These are phyloP conservation scores for Megalopta genalis DNA, from an alignment of 1,140 invertebrate genomes.

Conservation along the genomic window DNA sequence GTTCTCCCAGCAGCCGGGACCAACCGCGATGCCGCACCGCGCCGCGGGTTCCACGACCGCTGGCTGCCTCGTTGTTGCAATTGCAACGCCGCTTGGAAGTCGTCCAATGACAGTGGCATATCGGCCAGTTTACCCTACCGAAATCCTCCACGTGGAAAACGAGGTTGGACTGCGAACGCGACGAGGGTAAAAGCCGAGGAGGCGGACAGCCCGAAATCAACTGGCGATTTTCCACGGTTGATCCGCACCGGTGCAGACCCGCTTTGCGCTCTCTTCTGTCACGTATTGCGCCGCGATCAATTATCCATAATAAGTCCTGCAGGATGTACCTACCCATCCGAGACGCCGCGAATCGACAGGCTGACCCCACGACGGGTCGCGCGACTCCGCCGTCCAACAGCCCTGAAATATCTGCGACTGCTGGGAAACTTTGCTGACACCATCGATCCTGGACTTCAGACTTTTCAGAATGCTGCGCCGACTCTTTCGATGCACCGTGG, in stretches of 20 bases:
- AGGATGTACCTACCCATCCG: not conserved
- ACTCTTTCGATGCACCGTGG: too few relatives aligned
- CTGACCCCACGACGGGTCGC: too few relatives aligned
- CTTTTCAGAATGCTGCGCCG: too few relatives aligned
- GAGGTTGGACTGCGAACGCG: conserved; percentile 49
- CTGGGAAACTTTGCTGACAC: too few relatives aligned
- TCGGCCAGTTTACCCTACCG: conserved; percentile 53
- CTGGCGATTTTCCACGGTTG: conserved; percentile 60
- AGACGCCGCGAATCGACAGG: not conserved
- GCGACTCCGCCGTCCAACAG: not conserved
- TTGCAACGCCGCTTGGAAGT: conserved; percentile 60
- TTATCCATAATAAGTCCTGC: conserved; percentile 49
- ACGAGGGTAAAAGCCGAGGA: conserved; percentile 26
- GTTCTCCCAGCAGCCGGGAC: not conserved
- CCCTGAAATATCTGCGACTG: too few relatives aligned
- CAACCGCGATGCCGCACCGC: too few relatives aligned
- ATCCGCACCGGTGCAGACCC: conserved; percentile 14
- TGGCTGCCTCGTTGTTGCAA: conserved; percentile 19
- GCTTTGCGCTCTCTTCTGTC: not conserved
- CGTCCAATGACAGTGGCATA: conserved; percentile 55
- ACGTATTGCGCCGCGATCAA: conserved; percentile 42
- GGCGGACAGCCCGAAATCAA: conserved; percentile 33
- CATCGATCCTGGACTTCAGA: too few relatives aligned
- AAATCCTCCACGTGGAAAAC: conserved; percentile 53
- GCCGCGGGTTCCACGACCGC: not conserved